phyloP scores from a whole-genome alignment of 2,113 vertebrate genomes.

The Nibea albiflora region DNA sequence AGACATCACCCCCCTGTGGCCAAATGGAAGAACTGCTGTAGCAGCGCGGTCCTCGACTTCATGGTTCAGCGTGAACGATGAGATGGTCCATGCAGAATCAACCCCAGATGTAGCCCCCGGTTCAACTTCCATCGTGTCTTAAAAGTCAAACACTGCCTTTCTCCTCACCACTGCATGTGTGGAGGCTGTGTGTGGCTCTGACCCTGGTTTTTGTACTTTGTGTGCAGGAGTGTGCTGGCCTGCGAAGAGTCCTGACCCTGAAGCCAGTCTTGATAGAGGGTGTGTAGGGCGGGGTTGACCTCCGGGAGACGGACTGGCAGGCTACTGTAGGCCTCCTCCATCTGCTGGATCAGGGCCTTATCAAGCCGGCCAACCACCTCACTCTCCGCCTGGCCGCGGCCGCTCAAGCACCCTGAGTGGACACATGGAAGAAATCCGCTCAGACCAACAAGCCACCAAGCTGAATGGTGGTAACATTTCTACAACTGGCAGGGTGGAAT shows the following conservation, averaged over 20 bases:
- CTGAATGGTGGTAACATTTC: fast-evolving
- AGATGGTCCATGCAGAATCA: background rate
- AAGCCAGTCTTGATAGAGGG: constrained; percentile 93
- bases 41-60: background rate
- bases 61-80: background rate
- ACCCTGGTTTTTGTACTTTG: constrained; percentile 79
- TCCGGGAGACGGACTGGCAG: constrained; percentile 89
- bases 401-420: constrained; percentile 90
- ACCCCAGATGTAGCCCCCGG: background rate
- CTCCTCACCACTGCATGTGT: constrained; percentile 85
- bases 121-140: background rate
- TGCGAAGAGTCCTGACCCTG: constrained; percentile 87
- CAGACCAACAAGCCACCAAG: background rate
- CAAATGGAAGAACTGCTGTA: constrained; percentile 20
- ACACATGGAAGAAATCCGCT: background rate
- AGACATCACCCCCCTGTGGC: constrained; percentile 42
- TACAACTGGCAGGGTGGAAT: background rate
- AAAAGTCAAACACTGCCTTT: fast-evolving
- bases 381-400: constrained; percentile 87
- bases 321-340: constrained; percentile 90
- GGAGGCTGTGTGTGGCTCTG: constrained; percentile 69
- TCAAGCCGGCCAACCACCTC: constrained; percentile 86
- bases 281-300: constrained; percentile 82
- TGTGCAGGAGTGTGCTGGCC: constrained; percentile 86
- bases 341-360: constrained; percentile 87